These are phyloP conservation scores for Heliconius cydno DNA, from an alignment of 2,888 invertebrate genomes.

Conservation along the genomic window DNA sequence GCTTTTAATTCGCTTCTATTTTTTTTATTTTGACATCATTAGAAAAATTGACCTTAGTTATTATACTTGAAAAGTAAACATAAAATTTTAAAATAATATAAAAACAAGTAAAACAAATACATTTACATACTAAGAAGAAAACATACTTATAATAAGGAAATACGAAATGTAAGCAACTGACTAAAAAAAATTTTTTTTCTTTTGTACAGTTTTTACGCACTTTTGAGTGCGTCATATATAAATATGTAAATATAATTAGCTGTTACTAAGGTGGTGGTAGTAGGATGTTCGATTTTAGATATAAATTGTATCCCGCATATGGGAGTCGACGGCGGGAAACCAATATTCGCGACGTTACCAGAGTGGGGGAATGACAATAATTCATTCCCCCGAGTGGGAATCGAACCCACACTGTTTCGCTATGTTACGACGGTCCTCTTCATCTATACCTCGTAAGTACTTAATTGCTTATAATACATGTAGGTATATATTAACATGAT, in stretches of 20 bases:
- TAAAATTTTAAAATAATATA: neutral
- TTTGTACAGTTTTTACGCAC: neutral
- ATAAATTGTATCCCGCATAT: neutral
- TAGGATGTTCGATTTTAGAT: constrained; percentile 1
- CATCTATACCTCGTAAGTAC: too few species aligned
- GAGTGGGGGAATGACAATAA: too few species aligned
- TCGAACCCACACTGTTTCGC: too few species aligned
- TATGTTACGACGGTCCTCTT: too few species aligned
- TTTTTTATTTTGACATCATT: too few species aligned
- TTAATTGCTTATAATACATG: too few species aligned
- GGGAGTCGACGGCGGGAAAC: too few species aligned
- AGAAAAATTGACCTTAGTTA: neutral
- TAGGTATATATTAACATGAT: too few species aligned
- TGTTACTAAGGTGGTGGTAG: neutral
- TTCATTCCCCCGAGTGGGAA: too few species aligned
- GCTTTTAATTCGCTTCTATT: too few species aligned
- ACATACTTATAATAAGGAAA: neutral
- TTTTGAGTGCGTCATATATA: neutral
- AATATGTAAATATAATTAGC: neutral
- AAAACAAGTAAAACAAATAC: neutral
- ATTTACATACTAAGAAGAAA: neutral
- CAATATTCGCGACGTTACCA: too few species aligned
- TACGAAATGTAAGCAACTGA: neutral
- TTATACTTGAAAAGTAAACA: neutral
- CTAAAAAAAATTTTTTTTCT: neutral